Evolutionary conservation across 2,113 vertebrate genomes (phyloP).

Genomic region (Pygoscelis adeliae): DNA sequence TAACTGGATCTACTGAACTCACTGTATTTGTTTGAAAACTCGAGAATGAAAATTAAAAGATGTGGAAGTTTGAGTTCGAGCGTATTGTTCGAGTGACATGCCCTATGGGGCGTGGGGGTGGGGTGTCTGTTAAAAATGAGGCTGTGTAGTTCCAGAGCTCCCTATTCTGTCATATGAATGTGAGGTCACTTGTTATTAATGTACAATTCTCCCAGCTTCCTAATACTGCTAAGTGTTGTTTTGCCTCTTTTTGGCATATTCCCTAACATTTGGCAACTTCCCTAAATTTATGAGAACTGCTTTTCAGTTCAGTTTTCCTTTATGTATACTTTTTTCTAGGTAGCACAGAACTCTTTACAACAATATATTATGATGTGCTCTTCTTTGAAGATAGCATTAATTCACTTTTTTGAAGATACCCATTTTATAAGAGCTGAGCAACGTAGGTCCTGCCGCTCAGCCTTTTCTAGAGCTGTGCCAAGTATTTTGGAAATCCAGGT

Average conservation of each 20-base stretch:
- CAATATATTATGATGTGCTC: background rate
- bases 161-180: fast-evolving
- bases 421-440: background rate
- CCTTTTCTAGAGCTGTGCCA: background rate
- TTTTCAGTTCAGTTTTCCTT: background rate
- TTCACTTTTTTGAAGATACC: background rate
- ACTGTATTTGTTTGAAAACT: background rate
- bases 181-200: background rate
- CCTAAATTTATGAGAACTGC: background rate
- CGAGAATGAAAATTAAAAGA: background rate
- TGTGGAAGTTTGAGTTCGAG: background rate
- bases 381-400: background rate
- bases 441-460: background rate
- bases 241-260: background rate
- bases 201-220: background rate
- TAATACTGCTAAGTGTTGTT: background rate
- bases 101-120: fast-evolving
- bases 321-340: background rate
- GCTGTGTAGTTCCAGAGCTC: background rate
- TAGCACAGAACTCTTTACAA: background rate
- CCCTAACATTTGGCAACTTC: background rate
- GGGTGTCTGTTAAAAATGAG: background rate
- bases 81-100: background rate
- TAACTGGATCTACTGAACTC: background rate
- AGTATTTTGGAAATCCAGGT: background rate